Conservation (phyloP, 2,113 vertebrate species). For the Lycaon pictus region DNA sequence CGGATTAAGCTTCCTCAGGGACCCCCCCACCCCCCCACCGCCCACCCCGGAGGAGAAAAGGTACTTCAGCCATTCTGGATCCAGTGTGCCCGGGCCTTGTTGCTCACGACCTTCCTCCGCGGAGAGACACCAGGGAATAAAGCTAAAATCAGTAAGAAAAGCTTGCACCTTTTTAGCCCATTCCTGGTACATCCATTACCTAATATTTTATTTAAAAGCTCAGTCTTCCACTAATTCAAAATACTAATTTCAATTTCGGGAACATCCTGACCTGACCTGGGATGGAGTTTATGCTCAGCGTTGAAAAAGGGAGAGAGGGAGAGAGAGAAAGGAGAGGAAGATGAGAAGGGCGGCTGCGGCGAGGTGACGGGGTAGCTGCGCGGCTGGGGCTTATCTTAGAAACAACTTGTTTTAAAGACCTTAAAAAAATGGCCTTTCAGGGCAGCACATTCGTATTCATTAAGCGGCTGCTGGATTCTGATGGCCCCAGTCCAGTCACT, state of each 20-base stretch:
- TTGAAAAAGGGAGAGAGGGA: background rate
- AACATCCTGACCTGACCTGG: background rate
- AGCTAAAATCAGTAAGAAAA: constrained; percentile 76
- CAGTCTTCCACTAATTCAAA: constrained; percentile 48
- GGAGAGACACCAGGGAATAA: constrained; percentile 58
- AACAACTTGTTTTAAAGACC: constrained; percentile 25
- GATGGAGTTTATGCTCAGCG: background rate
- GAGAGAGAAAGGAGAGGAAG: background rate
- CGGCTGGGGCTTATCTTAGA: background rate
- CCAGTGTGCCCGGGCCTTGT: constrained; percentile 40
- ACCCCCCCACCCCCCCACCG: background rate
- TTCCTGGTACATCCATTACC: constrained; percentile 74
- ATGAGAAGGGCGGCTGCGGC: background rate
- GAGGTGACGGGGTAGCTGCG: background rate
- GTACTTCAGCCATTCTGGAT: constrained; percentile 74
- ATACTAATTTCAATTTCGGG: constrained; percentile 54
- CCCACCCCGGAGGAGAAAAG: constrained; percentile 72
- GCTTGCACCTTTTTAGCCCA: constrained; percentile 52
- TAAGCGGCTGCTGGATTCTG: background rate
- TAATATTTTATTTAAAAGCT: constrained; percentile 75
- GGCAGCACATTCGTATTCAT: background rate
- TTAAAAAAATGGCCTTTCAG: background rate
- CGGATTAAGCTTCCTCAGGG: constrained; percentile 32
- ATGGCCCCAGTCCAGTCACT: background rate
- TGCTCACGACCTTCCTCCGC: constrained; percentile 69